Percentiles rank a stretch among this genome's conserved stretches.
These are phyloP conservation scores for Cinclus mexicanus DNA, from an alignment of 2,113 vertebrate species.

Conservation along the genomic window DNA sequence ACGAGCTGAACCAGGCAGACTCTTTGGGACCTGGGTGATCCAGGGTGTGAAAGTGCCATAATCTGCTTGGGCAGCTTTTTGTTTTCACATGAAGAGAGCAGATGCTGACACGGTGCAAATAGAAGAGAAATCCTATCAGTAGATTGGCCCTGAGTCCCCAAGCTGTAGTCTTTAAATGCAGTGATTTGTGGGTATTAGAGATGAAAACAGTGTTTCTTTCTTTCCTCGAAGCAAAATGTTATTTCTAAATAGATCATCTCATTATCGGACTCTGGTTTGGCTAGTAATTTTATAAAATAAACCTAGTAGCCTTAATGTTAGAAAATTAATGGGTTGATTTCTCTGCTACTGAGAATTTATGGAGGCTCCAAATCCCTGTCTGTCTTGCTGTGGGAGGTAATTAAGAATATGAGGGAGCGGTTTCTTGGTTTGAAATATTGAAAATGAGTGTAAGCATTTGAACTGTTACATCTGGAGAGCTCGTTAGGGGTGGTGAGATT, in stretches of 20 bases:
- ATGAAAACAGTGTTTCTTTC: background rate
- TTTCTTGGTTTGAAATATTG: background rate
- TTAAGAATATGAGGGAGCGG: background rate
- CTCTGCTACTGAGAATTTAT: background rate
- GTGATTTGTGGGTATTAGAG: conserved; percentile 3
- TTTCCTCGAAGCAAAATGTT: background rate
- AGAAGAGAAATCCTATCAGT: conserved; percentile 30
- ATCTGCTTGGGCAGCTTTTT: conserved; percentile 40
- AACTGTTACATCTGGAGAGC: background rate
- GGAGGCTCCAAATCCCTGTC: background rate
- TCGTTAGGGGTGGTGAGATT: background rate
- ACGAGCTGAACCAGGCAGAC: background rate
- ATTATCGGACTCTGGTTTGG: background rate
- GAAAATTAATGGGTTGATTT: conserved; percentile 8
- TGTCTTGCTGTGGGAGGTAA: background rate
- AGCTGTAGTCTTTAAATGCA: background rate
- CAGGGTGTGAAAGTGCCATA: background rate
- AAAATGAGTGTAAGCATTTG: background rate
- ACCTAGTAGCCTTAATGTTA: background rate
- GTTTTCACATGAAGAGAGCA: conserved; percentile 4
- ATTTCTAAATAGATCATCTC: background rate
- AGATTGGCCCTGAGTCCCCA: background rate
- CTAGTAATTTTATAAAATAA: conserved; percentile 1
- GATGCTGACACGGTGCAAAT: background rate
- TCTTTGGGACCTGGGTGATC: background rate